Evolutionary conservation across 2,797 vertebrate species (phyloP), one percentile per base, ranked within the genome.

Genomic region (Coendou prehensilis): DNA sequence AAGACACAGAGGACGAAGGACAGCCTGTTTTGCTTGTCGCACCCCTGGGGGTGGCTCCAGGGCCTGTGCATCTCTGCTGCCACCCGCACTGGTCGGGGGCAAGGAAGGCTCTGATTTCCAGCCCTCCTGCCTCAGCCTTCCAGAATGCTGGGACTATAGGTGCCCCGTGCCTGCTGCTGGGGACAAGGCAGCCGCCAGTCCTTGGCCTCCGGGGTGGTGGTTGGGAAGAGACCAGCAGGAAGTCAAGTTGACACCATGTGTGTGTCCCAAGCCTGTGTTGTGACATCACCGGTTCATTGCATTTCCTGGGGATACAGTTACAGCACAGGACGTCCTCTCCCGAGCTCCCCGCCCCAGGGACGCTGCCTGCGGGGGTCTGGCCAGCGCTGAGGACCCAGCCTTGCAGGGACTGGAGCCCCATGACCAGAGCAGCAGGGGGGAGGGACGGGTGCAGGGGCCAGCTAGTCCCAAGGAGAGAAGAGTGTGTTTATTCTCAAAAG

Each of bases 241-340:
- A 83, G 41, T 4, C 10, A 41, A 9, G 20, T 30, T 57, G 9
- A 11, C 0, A 45, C 45, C 1, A 28, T 56, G 30, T 8, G 0
- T 0, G 0, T 0, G 18, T 28, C 3, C 22, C 28, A 52, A 33
- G 50, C 47, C 56, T 45, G 63, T 4, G 0, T 79, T 30, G 22
- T 47, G n/a, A 37, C 47, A 2, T 56, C 69, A 63, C 41, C 50
- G 30, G 76, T 88, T 57, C 15, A 3, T 20, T 91, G 78, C 54
- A 18, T 71, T 93, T 87, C 87, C 89, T n/a, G 81, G 84, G 84
- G 92, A 23, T 86, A 57, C 30, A 69, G 57, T 96, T 33, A 85
- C 59, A 93, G 87, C 41, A 41, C 67, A 50, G 54, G 22, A 8
- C n/a, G n/a, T 76, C 37, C 88, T 47, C 81, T 64, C 45, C 41